Percentiles rank a stretch among this genome's conserved stretches.
phyloP scores from a whole-genome alignment of 2,888 invertebrate genomes.

The Caenorhabditis sulstoni region DNA sequence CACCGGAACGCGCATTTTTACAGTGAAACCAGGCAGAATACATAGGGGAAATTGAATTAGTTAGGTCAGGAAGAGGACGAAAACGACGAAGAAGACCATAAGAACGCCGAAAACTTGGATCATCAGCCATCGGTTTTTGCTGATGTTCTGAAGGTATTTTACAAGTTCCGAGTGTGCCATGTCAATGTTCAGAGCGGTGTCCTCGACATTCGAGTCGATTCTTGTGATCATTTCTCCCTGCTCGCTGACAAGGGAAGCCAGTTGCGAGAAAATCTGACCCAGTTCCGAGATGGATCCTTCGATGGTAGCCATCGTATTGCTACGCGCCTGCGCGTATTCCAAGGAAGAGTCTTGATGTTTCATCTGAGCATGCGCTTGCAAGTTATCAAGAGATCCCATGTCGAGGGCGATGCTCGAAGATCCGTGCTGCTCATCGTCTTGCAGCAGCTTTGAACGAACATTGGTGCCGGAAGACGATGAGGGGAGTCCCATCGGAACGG shows the following conservation, averaged over 20 bases:
- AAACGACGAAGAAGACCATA: slow-evolving; percentile 98
- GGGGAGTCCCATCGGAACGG: slow-evolving; percentile 80
- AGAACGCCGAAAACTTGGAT: slow-evolving; percentile 98
- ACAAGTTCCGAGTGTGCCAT: slow-evolving; percentile 97
- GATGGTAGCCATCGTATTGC: slow-evolving; percentile 98
- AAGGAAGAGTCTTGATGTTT: slow-evolving; percentile 41
- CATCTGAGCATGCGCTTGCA: slow-evolving; percentile 66
- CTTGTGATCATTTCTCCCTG: slow-evolving; percentile 92
- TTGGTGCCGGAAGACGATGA: slow-evolving; percentile 81
- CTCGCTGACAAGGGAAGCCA: slow-evolving; percentile 91
- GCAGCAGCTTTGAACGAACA: slow-evolving; percentile 83
- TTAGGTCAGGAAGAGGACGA: slow-evolving; percentile 95
- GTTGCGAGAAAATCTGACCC: slow-evolving; percentile 91
- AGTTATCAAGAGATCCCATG: slow-evolving; percentile 85
- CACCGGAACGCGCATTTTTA: slow-evolving; percentile 39
- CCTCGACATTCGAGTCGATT: slow-evolving; percentile 96
- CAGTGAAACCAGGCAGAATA: slow-evolving; percentile 28
- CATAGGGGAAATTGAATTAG: background rate
- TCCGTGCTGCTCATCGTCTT: slow-evolving; percentile 81
- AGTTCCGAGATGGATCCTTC: slow-evolving; percentile 98
- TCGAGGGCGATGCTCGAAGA: slow-evolving; percentile 90
- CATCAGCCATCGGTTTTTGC: slow-evolving; percentile 98
- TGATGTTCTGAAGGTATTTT: slow-evolving; percentile 95
- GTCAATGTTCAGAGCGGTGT: slow-evolving; percentile 95
- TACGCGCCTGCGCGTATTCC: slow-evolving; percentile 86